Evolutionary conservation across 30 jellyfish, hydroid and myxozoan species (phyloP).

Genomic region (Calvadosia cruxmelitensis): DNA sequence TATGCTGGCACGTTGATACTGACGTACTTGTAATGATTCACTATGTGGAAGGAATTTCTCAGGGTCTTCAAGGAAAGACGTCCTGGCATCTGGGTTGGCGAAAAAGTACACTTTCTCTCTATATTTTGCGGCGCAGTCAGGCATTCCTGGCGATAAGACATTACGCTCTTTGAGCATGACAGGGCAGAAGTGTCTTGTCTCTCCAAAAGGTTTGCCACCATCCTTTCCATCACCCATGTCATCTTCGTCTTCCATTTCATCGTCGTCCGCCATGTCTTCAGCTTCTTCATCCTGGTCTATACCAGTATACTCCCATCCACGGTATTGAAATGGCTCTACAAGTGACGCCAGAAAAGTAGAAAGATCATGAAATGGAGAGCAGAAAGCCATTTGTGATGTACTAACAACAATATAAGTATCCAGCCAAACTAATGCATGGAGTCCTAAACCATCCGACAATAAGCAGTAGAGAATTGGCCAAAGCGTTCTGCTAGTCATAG

Average conservation of each 20-base stretch:
- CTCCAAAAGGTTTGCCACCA: slow-evolving; percentile 76
- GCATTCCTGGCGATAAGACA: slow-evolving; percentile 91
- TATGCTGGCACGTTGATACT: too few species aligned
- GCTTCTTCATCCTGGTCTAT: slow-evolving; percentile 95
- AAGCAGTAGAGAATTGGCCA: too few species aligned
- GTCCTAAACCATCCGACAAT: too few species aligned
- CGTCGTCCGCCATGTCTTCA: slow-evolving; percentile 72
- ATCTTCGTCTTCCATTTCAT: slow-evolving; percentile 38
- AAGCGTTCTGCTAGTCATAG: too few species aligned
- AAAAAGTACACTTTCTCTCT: slow-evolving; percentile 73
- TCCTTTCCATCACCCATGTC: slow-evolving; percentile 40
- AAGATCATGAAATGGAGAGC: too few species aligned
- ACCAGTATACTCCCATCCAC: slow-evolving; percentile 94
- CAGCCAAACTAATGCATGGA: too few species aligned
- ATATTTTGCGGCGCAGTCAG: slow-evolving; percentile 87
- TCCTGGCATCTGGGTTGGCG: slow-evolving; percentile 76
- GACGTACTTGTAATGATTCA: slow-evolving; percentile 77
- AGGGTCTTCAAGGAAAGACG: slow-evolving; percentile 54
- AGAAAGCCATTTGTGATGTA: too few species aligned
- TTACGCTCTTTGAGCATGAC: slow-evolving; percentile 56
- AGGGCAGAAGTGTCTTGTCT: slow-evolving; percentile 79
- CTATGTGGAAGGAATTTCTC: slow-evolving; percentile 48
- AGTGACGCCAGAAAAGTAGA: too few species aligned
- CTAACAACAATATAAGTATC: too few species aligned
- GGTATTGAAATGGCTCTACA: slow-evolving; percentile 39